These are phyloP conservation scores for Columbina picui DNA, from an alignment of 2,113 vertebrate genomes.

Conservation along the genomic window DNA sequence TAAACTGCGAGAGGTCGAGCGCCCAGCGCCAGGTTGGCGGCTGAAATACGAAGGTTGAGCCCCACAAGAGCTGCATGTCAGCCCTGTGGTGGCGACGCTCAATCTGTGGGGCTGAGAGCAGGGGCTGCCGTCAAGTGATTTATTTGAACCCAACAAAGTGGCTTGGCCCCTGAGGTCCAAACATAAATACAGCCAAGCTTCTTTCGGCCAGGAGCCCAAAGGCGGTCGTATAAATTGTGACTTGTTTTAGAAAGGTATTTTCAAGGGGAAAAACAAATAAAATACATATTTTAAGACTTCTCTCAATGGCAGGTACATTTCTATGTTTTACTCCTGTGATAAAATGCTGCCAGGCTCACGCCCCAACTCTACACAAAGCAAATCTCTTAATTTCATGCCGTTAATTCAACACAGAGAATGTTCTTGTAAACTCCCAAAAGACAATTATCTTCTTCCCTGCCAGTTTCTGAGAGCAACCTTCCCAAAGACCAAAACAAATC, in stretches of 20 bases:
- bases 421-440: background rate
- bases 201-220: background rate
- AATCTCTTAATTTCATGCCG: background rate
- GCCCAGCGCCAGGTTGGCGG: background rate
- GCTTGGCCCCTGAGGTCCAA: background rate
- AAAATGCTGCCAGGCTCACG: background rate
- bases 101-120: background rate
- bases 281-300: background rate
- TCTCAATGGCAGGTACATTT: background rate
- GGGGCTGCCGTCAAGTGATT: background rate
- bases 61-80: background rate
- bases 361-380: background rate
- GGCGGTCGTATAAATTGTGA: background rate
- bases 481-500: background rate
- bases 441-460: background rate
- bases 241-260: background rate
- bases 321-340: background rate
- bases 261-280: background rate
- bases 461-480: background rate
- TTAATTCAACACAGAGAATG: background rate
- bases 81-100: background rate
- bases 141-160: background rate
- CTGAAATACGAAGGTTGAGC: background rate
- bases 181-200: background rate
- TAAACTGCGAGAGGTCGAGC: rapidly evolving